phyloP scores from a whole-genome alignment of 2,797 vertebrate species.

The Alosa sapidissima region DNA sequence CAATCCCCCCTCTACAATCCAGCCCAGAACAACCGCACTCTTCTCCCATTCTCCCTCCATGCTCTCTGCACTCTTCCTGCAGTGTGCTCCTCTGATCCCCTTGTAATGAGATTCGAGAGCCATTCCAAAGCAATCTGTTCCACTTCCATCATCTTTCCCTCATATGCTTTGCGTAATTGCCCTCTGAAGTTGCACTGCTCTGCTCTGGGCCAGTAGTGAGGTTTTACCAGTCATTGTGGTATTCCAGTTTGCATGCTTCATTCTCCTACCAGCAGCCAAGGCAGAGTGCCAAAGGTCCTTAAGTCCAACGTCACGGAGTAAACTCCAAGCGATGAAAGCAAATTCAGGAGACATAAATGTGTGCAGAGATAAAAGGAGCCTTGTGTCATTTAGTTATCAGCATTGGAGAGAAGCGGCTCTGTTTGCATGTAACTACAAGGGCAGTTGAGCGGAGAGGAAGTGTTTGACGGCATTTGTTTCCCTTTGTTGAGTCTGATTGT shows the following conservation, averaged over 20 bases:
- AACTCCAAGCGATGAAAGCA: conserved; percentile 5
- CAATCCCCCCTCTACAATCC: not conserved
- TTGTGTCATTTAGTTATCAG: conserved; percentile 26
- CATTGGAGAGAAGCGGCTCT: not conserved
- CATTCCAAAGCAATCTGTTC: conserved; percentile 6
- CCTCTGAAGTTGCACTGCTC: not conserved
- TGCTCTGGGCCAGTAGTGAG: not conserved
- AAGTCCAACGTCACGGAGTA: not conserved
- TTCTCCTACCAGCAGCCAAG: not conserved
- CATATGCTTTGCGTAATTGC: not conserved
- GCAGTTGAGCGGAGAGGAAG: conserved; percentile 13
- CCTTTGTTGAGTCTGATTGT: conserved; percentile 43
- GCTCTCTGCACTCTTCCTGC: not conserved
- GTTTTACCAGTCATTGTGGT: not conserved
- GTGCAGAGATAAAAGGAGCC: conserved; percentile 20
- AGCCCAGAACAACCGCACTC: not conserved
- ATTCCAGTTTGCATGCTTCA: not conserved
- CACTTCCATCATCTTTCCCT: not conserved
- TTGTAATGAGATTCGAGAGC: not conserved
- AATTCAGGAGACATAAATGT: conserved; percentile 1
- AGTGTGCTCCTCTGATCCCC: not conserved
- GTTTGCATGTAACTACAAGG: conserved; percentile 27
- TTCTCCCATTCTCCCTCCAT: not conserved
- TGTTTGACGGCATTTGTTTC: conserved; percentile 40
- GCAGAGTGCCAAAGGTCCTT: not conserved